A percentile compares a stretch with the other conserved stretches of the same genome.
Conservation (phyloP, 2,113 vertebrate species). For the Ophthalmolycus amberensis region DNA sequence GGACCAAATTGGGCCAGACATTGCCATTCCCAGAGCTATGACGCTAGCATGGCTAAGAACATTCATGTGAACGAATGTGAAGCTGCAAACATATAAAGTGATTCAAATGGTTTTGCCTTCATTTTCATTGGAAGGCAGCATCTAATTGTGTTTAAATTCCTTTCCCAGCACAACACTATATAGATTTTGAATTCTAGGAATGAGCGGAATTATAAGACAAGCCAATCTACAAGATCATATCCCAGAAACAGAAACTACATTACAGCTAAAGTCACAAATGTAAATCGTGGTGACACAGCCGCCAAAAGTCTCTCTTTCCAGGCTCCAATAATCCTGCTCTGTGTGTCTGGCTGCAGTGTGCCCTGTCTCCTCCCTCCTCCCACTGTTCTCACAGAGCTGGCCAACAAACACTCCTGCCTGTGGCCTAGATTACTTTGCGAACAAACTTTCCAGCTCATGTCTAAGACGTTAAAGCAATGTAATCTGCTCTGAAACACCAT, state of each 20-base stretch:
- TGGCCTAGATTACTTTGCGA: conserved; percentile 68
- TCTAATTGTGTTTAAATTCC: neutral
- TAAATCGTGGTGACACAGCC: conserved; percentile 39
- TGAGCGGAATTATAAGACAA: neutral
- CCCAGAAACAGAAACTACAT: conserved; percentile 18
- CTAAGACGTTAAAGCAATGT: conserved; percentile 47
- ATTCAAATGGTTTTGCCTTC: neutral
- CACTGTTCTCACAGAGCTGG: conserved; percentile 57
- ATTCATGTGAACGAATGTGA: neutral
- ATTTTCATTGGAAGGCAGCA: neutral
- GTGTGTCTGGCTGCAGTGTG: conserved; percentile 59
- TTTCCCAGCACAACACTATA: neutral
- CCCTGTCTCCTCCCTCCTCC: conserved; percentile 49
- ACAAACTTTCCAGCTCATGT: conserved; percentile 55
- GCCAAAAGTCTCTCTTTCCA: conserved; percentile 57
- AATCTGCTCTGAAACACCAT: conserved; percentile 43
- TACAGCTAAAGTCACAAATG: conserved; percentile 45
- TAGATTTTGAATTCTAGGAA: neutral
- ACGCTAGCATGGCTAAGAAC: neutral
- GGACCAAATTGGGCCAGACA: neutral
- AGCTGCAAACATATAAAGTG: neutral
- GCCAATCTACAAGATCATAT: conserved; percentile 16
- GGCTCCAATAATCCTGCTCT: conserved; percentile 55
- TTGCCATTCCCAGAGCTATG: neutral
- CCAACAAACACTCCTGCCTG: conserved; percentile 60